Evolutionary conservation across 1,140 invertebrate genomes (phyloP), one percentile per base, ranked within the genome.

Genomic region (Hesperophylax magnus): DNA sequence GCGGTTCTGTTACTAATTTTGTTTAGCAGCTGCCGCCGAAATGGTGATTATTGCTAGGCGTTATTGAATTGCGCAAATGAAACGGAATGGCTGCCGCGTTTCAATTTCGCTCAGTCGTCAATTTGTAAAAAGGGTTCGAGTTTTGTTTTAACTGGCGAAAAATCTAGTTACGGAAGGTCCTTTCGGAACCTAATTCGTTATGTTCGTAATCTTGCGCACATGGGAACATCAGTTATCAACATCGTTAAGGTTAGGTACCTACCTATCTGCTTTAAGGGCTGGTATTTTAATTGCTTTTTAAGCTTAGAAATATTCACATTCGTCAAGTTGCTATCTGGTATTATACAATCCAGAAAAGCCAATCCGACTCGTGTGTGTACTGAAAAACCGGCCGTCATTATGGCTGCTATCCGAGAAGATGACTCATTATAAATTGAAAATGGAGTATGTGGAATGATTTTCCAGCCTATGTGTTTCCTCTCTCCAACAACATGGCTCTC

Each of bases 1-100:
- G 18, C 58, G 18, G 24, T 20, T 61, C n/a, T 61, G 58, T 61
- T 24, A 24, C 58, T 22, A 61, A 61, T 61, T 61, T 61, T 61
- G 9, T 61, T 61, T 24, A 61, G 14, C 58, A 61, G 58, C 58
- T 61, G 58, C 17, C 24, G 24, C 58, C 58, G 18, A 61, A 22
- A 61, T 61, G 18, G 58, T 24, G 18, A 24, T 24, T 61, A 24
- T 61, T 61, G 58, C 24, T 61, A 61, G 14, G 18, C 24, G 58
- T 61, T 61, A 61, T 61, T 61, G 58, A 61, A 61, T 22, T 24
- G 24, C 9, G 58, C 58, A 14, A 22, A 24, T 61, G 24, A 61
- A 61, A 61, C 20, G 58, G 39, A 47, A 47, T 61, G 24, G 58
- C 8, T 24, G 24, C 58, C 24, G 18, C 18, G 24, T 61, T 61